Evolutionary conservation across 2,797 vertebrate genomes (phyloP).

Genomic region (Cryptoprocta ferox): DNA sequence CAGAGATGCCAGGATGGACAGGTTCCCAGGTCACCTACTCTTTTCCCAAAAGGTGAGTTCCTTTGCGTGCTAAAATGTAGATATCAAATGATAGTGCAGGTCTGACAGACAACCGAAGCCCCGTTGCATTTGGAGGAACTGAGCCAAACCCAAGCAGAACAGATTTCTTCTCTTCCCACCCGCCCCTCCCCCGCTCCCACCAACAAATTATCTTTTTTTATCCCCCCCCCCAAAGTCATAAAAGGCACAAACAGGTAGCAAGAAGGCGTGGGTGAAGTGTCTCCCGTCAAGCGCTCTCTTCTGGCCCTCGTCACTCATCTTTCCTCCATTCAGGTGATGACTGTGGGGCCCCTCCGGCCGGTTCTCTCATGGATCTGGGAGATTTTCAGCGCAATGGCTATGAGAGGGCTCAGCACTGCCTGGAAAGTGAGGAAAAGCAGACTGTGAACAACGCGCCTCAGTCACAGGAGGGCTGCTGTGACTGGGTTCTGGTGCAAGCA

Average conservation of each 20-base stretch:
- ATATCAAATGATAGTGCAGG: constrained; percentile 69
- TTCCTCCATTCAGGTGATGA: constrained; percentile 94
- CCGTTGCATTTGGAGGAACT: constrained; percentile 73
- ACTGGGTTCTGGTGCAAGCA: not conserved
- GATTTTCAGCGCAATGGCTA: constrained; percentile 98
- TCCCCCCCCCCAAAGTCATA: constrained; percentile 68
- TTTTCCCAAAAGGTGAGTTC: not conserved
- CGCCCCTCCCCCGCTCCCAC: constrained; percentile 21
- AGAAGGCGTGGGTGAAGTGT: constrained; percentile 77
- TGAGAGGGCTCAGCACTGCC: constrained; percentile 97
- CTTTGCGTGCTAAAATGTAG: not conserved
- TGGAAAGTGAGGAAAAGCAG: constrained; percentile 81
- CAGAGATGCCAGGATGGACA: not conserved
- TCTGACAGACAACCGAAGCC: constrained; percentile 77
- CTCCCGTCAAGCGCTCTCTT: constrained; percentile 76
- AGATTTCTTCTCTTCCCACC: constrained; percentile 33
- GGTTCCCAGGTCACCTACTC: not conserved
- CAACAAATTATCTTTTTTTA: constrained; percentile 75
- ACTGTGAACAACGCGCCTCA: not conserved
- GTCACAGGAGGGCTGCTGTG: not conserved
- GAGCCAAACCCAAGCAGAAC: constrained; percentile 70
- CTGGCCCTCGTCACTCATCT: constrained; percentile 84
- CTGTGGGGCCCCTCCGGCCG: constrained; percentile 94
- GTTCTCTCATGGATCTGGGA: constrained; percentile 98
- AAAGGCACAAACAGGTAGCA: constrained; percentile 87